Evolutionary conservation across 2,113 vertebrate genomes (phyloP), one percentile per base, ranked within the genome.

Genomic region (Ammospiza nelsoni): DNA sequence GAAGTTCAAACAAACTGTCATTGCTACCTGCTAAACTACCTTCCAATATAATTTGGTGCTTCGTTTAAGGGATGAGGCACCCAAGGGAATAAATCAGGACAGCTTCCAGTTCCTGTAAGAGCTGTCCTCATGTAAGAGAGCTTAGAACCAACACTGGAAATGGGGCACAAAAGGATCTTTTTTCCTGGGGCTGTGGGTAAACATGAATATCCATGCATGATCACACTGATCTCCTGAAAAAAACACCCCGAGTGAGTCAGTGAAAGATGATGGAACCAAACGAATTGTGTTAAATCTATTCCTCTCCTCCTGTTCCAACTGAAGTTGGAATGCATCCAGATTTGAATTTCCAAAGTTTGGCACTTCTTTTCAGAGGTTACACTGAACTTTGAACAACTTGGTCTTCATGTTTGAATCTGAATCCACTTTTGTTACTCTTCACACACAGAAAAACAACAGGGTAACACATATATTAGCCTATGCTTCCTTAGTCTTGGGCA

Each of bases 291-390:
- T 89, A 75, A 68, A 92, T 80, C 77, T 25, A 2, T 72, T 77
- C 52, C 39, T 90, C n/a, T 71, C 62, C 81, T 95, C 35, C 39
- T 52, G 17, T 72, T 86, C 59, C 57, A 95, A 33, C 79, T 81
- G 85, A 95, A 77, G 80, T 5, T 95, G 88, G 76, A 78, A 67
- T 2, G 1, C 1, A 1, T 89, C 72, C 92, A 95, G 72, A 46
- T 90, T 43, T 84, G 52, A 86, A 68, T 79, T 93, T 90, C 76
- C 88, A 75, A 84, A 88, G 72, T 89, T 37, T 41, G 82, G 65
- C 83, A 89, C 29, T 41, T 67, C 82, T 92, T 94, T 89, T 80
- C 63, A 61, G 61, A 95, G 41, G 68, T 89, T 90, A 61, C 57
- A 52, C 54, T 84, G 83, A 87, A 86, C 85, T 96, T 77, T 65